Percentiles rank a stretch among this genome's conserved stretches.
Conservation (phyloP, 1,140 invertebrate species). For the Dendroctonus valens region DNA sequence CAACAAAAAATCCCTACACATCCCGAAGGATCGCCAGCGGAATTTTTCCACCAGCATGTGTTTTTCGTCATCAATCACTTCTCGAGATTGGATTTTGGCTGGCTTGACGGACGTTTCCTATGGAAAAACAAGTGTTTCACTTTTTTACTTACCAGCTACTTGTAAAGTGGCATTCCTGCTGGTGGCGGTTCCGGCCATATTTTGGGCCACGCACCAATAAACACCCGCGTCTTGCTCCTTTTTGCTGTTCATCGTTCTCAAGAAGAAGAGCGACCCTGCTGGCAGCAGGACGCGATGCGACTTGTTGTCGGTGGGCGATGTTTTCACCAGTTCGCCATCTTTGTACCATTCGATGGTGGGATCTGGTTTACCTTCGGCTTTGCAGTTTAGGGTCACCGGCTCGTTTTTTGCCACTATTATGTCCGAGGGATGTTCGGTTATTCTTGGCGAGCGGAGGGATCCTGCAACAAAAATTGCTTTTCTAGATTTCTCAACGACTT, state of each 20-base stretch:
- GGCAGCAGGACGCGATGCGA: constrained; percentile 86
- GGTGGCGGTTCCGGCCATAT: constrained; percentile 76
- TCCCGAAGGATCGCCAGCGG: constrained; percentile 1
- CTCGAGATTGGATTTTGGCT: not conserved
- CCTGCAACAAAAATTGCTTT: constrained; percentile 56
- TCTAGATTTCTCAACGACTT: no score
- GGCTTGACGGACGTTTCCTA: not conserved
- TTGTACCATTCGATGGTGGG: constrained; percentile 89
- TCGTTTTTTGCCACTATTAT: constrained; percentile 91
- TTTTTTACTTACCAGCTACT: constrained; percentile 79
- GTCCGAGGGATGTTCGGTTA: constrained; percentile 92
- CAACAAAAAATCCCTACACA: constrained; percentile 9
- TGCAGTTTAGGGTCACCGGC: constrained; percentile 86
- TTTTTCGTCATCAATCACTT: constrained; percentile 1
- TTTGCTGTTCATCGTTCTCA: constrained; percentile 80
- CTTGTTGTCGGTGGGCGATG: constrained; percentile 70
- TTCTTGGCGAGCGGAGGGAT: constrained; percentile 81
- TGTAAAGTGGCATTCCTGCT: constrained; percentile 91
- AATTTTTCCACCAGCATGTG: not conserved
- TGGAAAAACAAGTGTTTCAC: not conserved
- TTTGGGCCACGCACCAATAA: constrained; percentile 93
- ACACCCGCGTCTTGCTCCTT: constrained; percentile 90
- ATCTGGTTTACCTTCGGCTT: constrained; percentile 85
- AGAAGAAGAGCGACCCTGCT: constrained; percentile 89
- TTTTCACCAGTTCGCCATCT: constrained; percentile 75